Evolutionary conservation across 2,113 vertebrate genomes (phyloP).

Genomic region (Ctenomys sociabilis): DNA sequence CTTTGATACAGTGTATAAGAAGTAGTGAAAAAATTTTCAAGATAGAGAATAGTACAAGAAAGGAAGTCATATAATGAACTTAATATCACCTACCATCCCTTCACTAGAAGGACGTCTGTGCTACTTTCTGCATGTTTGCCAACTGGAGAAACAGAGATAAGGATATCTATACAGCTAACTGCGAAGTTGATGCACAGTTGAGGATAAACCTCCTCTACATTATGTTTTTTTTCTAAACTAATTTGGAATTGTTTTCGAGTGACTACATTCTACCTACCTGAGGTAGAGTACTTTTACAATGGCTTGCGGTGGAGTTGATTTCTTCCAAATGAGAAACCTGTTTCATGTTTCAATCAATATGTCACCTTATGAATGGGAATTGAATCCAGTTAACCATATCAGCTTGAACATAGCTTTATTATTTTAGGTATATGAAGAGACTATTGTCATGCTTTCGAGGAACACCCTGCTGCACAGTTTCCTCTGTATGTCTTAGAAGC

Average conservation of each 20-base stretch:
- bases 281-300: slow-evolving; percentile 41
- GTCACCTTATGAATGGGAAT: slow-evolving; percentile 60
- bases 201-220: not conserved
- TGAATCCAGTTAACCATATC: slow-evolving; percentile 50
- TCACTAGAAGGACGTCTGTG: not conserved
- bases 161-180: not conserved
- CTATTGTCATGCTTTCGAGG: slow-evolving; percentile 66
- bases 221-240: not conserved
- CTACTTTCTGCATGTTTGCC: not conserved
- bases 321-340: slow-evolving; percentile 55
- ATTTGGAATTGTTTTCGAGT: slow-evolving; percentile 62
- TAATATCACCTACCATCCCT: not conserved
- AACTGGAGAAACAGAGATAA: not conserved
- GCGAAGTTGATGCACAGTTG: not conserved
- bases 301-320: not conserved
- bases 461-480: slow-evolving; percentile 58
- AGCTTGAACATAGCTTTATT: slow-evolving; percentile 55
- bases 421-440: slow-evolving; percentile 61
- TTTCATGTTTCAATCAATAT: slow-evolving; percentile 67
- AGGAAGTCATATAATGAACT: too few relatives aligned
- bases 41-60: not conserved
- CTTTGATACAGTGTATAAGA: not conserved
- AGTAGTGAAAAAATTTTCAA: not conserved
- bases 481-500: slow-evolving; percentile 63
- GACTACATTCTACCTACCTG: not conserved